Base-by-base conservation (phyloP, 2,113 vertebrate genomes). In the Fukomys damarensis region DNA sequence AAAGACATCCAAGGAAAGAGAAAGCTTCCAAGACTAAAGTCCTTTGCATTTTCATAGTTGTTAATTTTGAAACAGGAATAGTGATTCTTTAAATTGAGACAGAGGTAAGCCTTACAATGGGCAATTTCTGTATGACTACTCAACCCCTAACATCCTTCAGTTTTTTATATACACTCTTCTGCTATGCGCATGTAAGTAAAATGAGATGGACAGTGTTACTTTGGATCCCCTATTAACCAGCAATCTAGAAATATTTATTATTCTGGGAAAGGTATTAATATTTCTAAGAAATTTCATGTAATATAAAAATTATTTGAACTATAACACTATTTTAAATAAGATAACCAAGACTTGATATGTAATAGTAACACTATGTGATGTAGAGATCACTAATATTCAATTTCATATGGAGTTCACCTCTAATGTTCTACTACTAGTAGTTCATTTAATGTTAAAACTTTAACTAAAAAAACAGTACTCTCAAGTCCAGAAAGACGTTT, bases 251-350 rank as follows among this genome's bases (percentile, higher is more conserved):
- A 68, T 68, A 95, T 94, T 49, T 54, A 91, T 38, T 65, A 77
- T 41, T 81, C 59, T 72, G 16, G 30, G 6, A 82, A 91, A 83
- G 17, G 5, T 12, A 95, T 49, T 87, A 61, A 80, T 80, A 79
- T 74, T 92, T 89, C 59, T 92, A 82, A 86, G n/a, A 86, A 66
- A 12, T 38, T 79, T 66, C 30, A 82, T 46, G 30, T 26, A 68
- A 46, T 52, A 85, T 72, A 93, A 95, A 86, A 93, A 85, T 65
- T 84, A 88, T 58, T 93, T 87, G 88, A 85, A 46, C 11, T 84
- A 61, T 2, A 68, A 91, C 20, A 46, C 0, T 1, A 61, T 54
- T 93, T 96, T 63, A 94, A 74, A 94, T 76, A 93, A 91, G 43
- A 70, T 80, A 91, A 85, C 3, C 22, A 95, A 89, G 28, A 94